Evolutionary conservation across 2,797 vertebrate species (phyloP), one percentile per base, ranked within the genome.

Genomic region (Onychomys arenicola): DNA sequence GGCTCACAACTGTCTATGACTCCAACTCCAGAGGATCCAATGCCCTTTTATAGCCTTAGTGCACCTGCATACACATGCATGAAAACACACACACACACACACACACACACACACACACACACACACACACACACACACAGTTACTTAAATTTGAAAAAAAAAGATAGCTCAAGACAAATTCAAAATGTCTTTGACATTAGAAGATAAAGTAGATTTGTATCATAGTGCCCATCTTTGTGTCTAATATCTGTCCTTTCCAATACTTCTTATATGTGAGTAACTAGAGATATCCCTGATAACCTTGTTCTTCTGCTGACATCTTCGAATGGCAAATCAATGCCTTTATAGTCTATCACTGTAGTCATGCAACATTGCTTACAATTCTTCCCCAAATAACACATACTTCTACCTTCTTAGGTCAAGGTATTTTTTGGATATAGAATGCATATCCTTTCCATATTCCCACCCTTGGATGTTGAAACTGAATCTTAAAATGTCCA

Each of bases 221-320:
- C 34, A 55, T 2, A 37, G 49, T 88, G n/a, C 25, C 40, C 40
- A 77, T 23, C 12, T 87, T 71, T 94, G 92, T 89, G 59, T 90
- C 84, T 93, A 88, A 77, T 97, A 43, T 96, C 71, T 96, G 63
- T 67, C 75, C n/a, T 97, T 96, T 90, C 71, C 81, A 77, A 91
- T 90, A 19, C 21, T 94, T 73, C 23, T 14, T n/a, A 84, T 78
- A 83, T n/a, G 87, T 6, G 89, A 95, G 76, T 87, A 93, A 55
- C 55, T 49, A 23, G 55, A 94, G 57, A 96, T 46, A 93, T 85
- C 55, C 71, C 67, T 73, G 40, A 89, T 59, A 49, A 83, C n/a
- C 21, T 49, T 81, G 67, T 25, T 86, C 71, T 82, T 90, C 57
- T 80, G 80, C 92, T 83, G 71, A 90, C 65, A 92, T 85, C 43